These are phyloP conservation scores for Elysia crispata DNA, from an alignment of 2,888 invertebrate genomes.

Conservation along the genomic window DNA sequence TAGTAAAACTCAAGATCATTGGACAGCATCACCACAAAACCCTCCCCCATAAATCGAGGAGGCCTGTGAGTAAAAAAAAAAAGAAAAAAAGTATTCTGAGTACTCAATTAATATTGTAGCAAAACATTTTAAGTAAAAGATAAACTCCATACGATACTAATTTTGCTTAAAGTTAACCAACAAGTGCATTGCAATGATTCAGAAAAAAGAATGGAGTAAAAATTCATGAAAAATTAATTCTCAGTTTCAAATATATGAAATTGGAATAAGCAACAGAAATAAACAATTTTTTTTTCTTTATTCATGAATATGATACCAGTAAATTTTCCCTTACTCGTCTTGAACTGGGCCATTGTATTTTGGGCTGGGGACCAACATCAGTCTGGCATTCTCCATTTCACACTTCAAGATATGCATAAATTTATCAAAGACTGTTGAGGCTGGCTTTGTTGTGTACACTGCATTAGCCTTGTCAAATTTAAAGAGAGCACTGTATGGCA, in stretches of 20 bases:
- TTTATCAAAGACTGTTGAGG: slow-evolving; percentile 93
- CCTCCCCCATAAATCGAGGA: slow-evolving; percentile 98
- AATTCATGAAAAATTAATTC: too few relatives aligned
- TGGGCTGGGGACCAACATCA: slow-evolving; percentile 96
- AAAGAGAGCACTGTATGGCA: slow-evolving; percentile 92
- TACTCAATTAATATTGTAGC: too few relatives aligned
- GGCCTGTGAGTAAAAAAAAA: slow-evolving; percentile 79
- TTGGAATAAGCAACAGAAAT: too few relatives aligned
- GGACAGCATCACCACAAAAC: slow-evolving; percentile 96
- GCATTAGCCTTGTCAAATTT: slow-evolving; percentile 96
- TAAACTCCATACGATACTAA: too few relatives aligned
- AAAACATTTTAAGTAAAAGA: too few relatives aligned
- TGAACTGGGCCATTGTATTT: slow-evolving; percentile 91
- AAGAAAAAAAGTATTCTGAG: too few relatives aligned
- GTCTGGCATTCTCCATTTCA: slow-evolving; percentile 94
- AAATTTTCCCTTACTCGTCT: slow-evolving; percentile 82
- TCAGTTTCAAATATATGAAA: too few relatives aligned
- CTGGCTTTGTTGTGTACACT: slow-evolving; percentile 95
- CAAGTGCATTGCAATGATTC: too few relatives aligned
- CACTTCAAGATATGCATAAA: slow-evolving; percentile 97
- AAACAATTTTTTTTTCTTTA: too few relatives aligned
- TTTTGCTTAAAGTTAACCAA: too few relatives aligned
- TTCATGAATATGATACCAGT: not conserved
- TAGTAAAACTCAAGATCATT: slow-evolving; percentile 96
- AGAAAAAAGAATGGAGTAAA: too few relatives aligned